Percentiles rank a stretch among this genome's conserved stretches.
Evolutionary conservation across 2,113 vertebrate species (phyloP).

Genomic region (human (Homo sapiens)): DNA sequence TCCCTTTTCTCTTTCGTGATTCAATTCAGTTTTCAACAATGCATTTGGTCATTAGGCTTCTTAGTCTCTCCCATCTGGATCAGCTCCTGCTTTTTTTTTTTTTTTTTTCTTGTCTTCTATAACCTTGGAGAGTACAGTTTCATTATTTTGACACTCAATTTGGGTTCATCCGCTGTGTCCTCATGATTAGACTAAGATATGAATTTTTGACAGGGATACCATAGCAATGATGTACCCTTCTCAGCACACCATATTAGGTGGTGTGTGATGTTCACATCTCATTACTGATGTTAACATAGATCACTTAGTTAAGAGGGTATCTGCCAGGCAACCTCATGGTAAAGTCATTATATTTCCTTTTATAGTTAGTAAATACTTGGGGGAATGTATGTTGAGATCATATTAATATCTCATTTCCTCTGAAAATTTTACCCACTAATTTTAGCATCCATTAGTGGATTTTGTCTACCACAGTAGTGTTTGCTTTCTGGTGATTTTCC

Average conservation of each 20-base stretch:
- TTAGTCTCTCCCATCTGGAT: neutral
- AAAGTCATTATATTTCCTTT: neutral
- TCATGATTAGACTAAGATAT: neutral
- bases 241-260: neutral
- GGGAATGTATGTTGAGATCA: neutral
- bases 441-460: neutral
- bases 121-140: neutral
- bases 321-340: neutral
- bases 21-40: neutral
- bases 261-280: neutral
- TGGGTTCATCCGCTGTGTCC: neutral
- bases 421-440: neutral
- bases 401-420: neutral
- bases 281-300: neutral
- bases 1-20: neutral
- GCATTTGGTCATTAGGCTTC: neutral
- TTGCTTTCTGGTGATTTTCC: neutral
- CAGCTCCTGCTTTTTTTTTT: neutral
- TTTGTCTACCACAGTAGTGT: neutral
- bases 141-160: neutral
- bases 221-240: neutral
- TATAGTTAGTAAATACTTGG: neutral
- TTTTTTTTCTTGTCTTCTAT: neutral
- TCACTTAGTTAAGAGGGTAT: neutral
- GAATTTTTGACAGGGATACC: neutral